These are phyloP conservation scores for Platynereis dumerilii DNA, from an alignment of 2,888 invertebrate species.

Conservation along the genomic window DNA sequence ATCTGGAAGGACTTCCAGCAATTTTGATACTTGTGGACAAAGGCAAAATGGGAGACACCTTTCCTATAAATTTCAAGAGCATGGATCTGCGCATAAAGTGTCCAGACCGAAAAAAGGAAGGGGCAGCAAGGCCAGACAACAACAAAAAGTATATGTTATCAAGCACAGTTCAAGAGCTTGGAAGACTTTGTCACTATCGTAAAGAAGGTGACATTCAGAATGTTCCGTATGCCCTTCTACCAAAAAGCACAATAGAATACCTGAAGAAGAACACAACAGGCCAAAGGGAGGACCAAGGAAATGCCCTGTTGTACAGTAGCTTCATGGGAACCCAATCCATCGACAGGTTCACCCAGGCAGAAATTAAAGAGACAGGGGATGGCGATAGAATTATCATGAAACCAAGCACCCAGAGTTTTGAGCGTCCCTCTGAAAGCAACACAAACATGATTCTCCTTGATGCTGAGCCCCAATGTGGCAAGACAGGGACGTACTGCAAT, in stretches of 20 bases:
- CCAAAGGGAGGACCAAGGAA: too few relatives aligned
- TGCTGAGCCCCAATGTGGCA: slow-evolving; percentile 5
- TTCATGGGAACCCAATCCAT: too few relatives aligned
- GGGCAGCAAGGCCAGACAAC: neutral
- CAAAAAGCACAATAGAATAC: neutral
- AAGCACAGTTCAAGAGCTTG: slow-evolving; percentile 22
- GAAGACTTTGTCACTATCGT: slow-evolving; percentile 23
- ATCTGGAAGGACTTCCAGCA: slow-evolving; percentile 23
- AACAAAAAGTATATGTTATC: neutral
- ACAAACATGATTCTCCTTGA: neutral
- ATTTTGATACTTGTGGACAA: slow-evolving; percentile 28
- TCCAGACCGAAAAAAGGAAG: neutral
- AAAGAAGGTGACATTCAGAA: neutral
- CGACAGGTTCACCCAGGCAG: too few relatives aligned
- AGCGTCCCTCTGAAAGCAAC: too few relatives aligned
- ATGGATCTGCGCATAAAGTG: slow-evolving; percentile 26
- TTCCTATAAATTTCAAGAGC: slow-evolving; percentile 23
- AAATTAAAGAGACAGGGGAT: too few relatives aligned
- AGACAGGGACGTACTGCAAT: neutral
- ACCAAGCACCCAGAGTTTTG: too few relatives aligned
- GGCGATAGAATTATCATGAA: too few relatives aligned
- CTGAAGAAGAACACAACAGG: too few relatives aligned
- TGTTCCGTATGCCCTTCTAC: slow-evolving; percentile 20
- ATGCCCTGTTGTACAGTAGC: too few relatives aligned
- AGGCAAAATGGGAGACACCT: slow-evolving; percentile 29